Percentiles rank a stretch among this genome's conserved stretches.
phyloP scores from a whole-genome alignment of 1,140 invertebrate genomes.

The Anastrepha obliqua region DNA sequence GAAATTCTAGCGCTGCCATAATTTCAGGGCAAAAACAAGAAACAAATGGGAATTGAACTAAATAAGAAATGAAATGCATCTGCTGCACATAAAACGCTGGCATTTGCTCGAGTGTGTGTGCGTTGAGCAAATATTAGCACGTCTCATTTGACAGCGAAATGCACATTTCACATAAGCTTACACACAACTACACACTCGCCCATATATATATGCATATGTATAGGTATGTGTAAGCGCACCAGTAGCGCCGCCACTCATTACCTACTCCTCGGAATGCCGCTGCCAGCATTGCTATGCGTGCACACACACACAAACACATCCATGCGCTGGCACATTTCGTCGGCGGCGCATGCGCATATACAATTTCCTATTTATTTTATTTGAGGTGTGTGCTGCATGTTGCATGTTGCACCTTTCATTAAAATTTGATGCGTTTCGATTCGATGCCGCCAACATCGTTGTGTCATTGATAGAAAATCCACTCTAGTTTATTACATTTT shows the following conservation, averaged over 20 bases:
- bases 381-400: conserved; percentile 9
- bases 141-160: not conserved
- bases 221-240: not conserved
- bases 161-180: not conserved
- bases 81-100: too few relatives aligned
- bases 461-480: not conserved
- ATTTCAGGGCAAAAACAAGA: too few relatives aligned
- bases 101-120: not conserved
- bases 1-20: too few relatives aligned
- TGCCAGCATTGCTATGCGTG: too few relatives aligned
- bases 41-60: too few relatives aligned
- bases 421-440: conserved; percentile 1
- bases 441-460: not conserved
- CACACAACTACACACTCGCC: not conserved
- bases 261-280: too few relatives aligned
- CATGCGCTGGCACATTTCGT: not conserved
- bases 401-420: not conserved
- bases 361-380: not conserved
- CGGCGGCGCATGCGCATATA: not conserved
- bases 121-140: not conserved
- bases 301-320: too few relatives aligned
- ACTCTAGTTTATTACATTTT: not conserved
- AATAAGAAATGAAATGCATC: too few relatives aligned
- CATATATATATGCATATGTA: not conserved
- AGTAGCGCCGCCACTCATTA: not conserved